These are phyloP conservation scores for Alfaro cultratus DNA, from an alignment of 2,797 vertebrate species.

Conservation along the genomic window DNA sequence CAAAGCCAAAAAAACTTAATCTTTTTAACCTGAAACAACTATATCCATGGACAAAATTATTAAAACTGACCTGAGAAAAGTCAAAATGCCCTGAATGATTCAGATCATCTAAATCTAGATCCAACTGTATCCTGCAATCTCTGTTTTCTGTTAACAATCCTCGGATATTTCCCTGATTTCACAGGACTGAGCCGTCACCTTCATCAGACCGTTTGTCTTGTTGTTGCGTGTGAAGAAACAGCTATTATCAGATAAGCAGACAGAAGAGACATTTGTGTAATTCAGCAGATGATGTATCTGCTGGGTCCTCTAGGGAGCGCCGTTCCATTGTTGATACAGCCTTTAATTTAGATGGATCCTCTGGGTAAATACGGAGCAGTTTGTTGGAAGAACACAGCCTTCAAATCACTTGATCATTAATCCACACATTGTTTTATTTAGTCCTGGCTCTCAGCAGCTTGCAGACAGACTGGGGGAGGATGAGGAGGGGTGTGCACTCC, in stretches of 20 bases:
- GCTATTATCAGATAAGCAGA: conserved; percentile 61
- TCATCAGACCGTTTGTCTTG: conserved; percentile 45
- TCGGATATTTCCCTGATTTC: background rate
- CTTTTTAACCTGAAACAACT: background rate
- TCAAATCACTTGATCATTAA: conserved; percentile 82
- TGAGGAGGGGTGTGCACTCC: conserved; percentile 51
- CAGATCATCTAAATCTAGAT: background rate
- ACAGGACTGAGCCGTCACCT: background rate
- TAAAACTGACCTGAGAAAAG: background rate
- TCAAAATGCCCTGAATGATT: background rate
- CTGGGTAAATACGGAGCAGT: conserved; percentile 72
- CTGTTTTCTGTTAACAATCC: background rate
- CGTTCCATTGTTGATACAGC: conserved; percentile 77
- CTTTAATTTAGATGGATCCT: conserved; percentile 82
- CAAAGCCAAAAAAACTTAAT: background rate
- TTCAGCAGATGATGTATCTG: conserved; percentile 70
- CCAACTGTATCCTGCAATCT: background rate
- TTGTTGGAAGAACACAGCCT: conserved; percentile 71
- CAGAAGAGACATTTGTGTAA: conserved; percentile 58
- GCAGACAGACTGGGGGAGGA: conserved; percentile 68
- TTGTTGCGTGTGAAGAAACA: conserved; percentile 50
- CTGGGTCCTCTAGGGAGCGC: conserved; percentile 46
- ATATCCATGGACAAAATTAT: background rate
- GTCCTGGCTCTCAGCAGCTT: conserved; percentile 74
- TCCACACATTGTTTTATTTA: conserved; percentile 84